A percentile compares a stretch with the other conserved stretches of the same genome.
Evolutionary conservation across 2,888 invertebrate species (phyloP).

Genomic region (Andrena hattorfiana): DNA sequence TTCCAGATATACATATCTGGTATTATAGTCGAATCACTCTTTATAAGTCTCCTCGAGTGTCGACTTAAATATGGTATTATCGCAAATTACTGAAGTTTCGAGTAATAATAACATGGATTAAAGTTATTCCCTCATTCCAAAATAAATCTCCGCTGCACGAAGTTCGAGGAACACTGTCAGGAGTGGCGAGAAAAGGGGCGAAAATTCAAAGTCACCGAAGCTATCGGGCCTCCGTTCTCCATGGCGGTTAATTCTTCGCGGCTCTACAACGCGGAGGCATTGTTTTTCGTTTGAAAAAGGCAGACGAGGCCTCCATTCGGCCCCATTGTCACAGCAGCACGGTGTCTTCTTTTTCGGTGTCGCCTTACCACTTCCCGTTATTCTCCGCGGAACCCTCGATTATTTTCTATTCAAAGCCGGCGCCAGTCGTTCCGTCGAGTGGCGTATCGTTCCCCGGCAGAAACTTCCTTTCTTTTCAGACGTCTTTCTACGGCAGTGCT

Average conservation of each 20-base stretch:
- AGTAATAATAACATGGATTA: background rate
- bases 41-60: too few species aligned
- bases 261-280: slow-evolving; percentile 34
- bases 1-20: background rate
- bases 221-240: slow-evolving; percentile 19
- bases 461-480: slow-evolving; percentile 37
- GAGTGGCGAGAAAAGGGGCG: background rate
- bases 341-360: slow-evolving; percentile 41
- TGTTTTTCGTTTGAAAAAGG: slow-evolving; percentile 49
- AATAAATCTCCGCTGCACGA: background rate
- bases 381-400: slow-evolving; percentile 59
- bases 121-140: background rate
- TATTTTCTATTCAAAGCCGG: slow-evolving; percentile 63
- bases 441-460: slow-evolving; percentile 36
- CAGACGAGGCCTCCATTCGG: slow-evolving; percentile 10
- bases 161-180: background rate
- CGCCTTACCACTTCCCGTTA: slow-evolving; percentile 58
- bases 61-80: too few species aligned
- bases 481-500: background rate
- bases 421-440: slow-evolving; percentile 37
- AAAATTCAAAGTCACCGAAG: slow-evolving; percentile 10
- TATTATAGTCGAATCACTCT: too few species aligned
- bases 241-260: slow-evolving; percentile 43
- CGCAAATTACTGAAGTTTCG: too few species aligned
- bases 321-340: slow-evolving; percentile 35